Evolutionary conservation across 1,140 invertebrate species (phyloP).

Genomic region (Cryptotermes secundus): DNA sequence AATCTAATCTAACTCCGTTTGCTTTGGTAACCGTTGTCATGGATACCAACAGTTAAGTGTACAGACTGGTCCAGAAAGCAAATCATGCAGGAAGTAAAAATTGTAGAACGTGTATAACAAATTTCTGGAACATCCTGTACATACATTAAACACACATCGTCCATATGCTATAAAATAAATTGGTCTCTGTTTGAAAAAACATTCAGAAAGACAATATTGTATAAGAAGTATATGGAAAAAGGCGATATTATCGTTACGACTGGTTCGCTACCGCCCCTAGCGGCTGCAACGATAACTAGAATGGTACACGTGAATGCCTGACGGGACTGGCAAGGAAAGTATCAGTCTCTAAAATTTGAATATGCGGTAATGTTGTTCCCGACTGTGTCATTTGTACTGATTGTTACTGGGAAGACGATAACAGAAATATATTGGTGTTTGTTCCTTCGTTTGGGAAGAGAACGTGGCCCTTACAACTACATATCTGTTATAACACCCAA

Average conservation of each 20-base stretch:
- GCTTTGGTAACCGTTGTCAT: no score
- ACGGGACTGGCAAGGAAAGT: no score
- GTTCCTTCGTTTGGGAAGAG: not conserved
- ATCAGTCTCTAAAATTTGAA: conserved; percentile 1
- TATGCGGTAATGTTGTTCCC: not conserved
- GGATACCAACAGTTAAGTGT: no score
- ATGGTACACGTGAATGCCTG: not conserved
- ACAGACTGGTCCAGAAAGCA: no score
- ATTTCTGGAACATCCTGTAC: no score
- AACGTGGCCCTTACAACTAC: not conserved
- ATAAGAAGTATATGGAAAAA: conserved; percentile 5
- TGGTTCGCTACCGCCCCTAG: not conserved
- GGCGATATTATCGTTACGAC: not conserved
- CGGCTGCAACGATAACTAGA: not conserved
- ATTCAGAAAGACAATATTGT: not conserved
- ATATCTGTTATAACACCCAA: no score
- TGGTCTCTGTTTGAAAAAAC: not conserved
- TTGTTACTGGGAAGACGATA: not conserved
- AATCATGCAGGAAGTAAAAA: no score
- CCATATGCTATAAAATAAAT: conserved; percentile 4
- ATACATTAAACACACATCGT: not conserved
- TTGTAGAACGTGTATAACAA: no score
- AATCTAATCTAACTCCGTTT: no score
- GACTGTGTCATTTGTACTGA: not conserved
- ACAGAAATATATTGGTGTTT: not conserved